Conservation (phyloP, 2,888 invertebrate species). For the Acleris holmiana region DNA sequence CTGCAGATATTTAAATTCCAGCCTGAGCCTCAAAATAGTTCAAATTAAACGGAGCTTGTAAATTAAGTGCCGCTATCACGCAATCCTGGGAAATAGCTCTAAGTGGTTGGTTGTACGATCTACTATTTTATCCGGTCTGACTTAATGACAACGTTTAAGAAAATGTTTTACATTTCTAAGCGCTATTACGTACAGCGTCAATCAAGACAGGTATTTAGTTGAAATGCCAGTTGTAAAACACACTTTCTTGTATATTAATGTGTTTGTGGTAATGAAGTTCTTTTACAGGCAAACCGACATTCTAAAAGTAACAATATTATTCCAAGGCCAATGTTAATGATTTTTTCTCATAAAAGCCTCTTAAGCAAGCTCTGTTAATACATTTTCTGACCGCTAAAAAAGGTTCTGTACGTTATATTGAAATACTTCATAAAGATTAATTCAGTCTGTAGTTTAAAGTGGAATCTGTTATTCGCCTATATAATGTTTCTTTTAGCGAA, state of each 20-base stretch:
- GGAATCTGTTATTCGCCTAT: too few species aligned
- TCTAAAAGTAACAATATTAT: too few species aligned
- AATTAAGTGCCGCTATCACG: slow-evolving; percentile 84
- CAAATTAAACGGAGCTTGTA: slow-evolving; percentile 78
- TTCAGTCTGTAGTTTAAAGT: too few species aligned
- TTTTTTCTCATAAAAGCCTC: too few species aligned
- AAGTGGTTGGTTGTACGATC: slow-evolving; percentile 73
- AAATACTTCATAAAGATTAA: too few species aligned
- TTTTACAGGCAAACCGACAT: too few species aligned
- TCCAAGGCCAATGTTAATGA: too few species aligned
- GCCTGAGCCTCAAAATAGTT: slow-evolving; percentile 74
- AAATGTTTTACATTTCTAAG: slow-evolving; percentile 36
- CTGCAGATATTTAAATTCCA: slow-evolving; percentile 77
- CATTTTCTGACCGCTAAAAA: too few species aligned
- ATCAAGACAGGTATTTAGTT: slow-evolving; percentile 1
- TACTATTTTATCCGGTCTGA: slow-evolving; percentile 67
- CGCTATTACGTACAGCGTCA: background rate
- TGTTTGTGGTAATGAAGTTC: too few species aligned
- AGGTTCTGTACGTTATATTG: too few species aligned
- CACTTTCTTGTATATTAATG: background rate
- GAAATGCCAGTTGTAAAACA: background rate
- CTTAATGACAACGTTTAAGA: slow-evolving; percentile 54
- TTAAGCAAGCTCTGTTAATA: too few species aligned
- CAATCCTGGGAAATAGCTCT: slow-evolving; percentile 78
- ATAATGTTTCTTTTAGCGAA: too few species aligned